Percentiles rank a stretch among this genome's conserved stretches.
Evolutionary conservation across 2,888 invertebrate species (phyloP).

Genomic region (Limnephilus lunatus): DNA sequence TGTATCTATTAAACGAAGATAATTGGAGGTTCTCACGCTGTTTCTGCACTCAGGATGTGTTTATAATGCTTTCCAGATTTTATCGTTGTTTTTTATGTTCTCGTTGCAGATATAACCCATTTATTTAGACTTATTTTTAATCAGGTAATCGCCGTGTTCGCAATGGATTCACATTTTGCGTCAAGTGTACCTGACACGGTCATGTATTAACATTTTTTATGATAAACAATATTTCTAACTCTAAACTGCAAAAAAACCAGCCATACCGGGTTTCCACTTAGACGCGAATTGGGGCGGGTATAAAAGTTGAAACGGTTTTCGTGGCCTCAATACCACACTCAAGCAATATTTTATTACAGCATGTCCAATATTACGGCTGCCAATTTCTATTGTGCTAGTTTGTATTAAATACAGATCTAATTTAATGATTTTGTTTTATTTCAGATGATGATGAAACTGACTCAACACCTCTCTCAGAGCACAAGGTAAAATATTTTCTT

Average conservation of each 20-base stretch:
- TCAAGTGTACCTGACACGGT: background rate
- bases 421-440: constrained; percentile 52
- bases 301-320: background rate
- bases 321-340: background rate
- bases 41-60: constrained; percentile 2
- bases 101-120: background rate
- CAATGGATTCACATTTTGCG: background rate
- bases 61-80: background rate
- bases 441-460: constrained; percentile 64
- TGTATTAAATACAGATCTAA: background rate
- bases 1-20: constrained; percentile 12
- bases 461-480: constrained; percentile 64
- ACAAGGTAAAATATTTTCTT: constrained; percentile 65
- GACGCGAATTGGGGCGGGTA: background rate
- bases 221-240: background rate
- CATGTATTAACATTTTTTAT: background rate
- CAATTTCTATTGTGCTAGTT: background rate
- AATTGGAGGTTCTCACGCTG: constrained; percentile 7
- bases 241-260: background rate
- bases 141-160: background rate
- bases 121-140: background rate
- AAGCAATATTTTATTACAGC: background rate
- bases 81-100: background rate
- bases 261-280: background rate
- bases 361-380: background rate